Evolutionary conservation across 2,113 vertebrate species (phyloP).

Genomic region (Aplodontia rufa): DNA sequence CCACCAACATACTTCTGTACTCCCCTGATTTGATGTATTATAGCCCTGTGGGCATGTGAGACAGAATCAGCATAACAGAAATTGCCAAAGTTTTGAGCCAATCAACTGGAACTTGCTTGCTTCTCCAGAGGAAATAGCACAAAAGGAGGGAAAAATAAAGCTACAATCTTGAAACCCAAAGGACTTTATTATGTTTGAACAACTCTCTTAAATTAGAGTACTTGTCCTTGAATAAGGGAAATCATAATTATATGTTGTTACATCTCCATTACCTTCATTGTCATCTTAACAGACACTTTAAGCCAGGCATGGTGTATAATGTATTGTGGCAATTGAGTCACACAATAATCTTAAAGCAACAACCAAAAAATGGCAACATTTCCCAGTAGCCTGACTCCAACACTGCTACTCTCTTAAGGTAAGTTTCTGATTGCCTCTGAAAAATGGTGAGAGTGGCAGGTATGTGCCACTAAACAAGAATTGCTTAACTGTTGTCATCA

Average conservation of each 20-base stretch:
- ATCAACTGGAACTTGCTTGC: background rate
- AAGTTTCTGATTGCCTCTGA: background rate
- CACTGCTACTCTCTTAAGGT: background rate
- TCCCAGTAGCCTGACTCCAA: background rate
- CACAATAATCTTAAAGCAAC: background rate
- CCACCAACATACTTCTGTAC: background rate
- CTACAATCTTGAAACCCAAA: background rate
- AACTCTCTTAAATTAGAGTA: slow-evolving; percentile 40
- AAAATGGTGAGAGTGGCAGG: background rate
- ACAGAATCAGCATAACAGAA: slow-evolving; percentile 29
- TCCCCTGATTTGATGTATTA: background rate
- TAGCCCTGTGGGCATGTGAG: background rate
- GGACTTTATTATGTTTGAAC: slow-evolving; percentile 20
- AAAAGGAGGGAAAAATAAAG: background rate
- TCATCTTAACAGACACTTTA: slow-evolving; percentile 4
- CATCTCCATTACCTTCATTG: slow-evolving; percentile 1
- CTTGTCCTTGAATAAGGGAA: slow-evolving; percentile 3
- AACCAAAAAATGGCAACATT: too few relatives aligned
- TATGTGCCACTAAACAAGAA: background rate
- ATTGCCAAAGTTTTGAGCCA: background rate
- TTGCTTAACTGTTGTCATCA: slow-evolving; percentile 5
- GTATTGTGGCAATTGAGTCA: background rate
- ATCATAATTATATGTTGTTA: background rate
- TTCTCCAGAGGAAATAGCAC: slow-evolving; percentile 20
- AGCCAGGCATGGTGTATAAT: background rate